Base-by-base conservation (phyloP, 2,113 vertebrate genomes). In the Psilopsiagon aurifrons region DNA sequence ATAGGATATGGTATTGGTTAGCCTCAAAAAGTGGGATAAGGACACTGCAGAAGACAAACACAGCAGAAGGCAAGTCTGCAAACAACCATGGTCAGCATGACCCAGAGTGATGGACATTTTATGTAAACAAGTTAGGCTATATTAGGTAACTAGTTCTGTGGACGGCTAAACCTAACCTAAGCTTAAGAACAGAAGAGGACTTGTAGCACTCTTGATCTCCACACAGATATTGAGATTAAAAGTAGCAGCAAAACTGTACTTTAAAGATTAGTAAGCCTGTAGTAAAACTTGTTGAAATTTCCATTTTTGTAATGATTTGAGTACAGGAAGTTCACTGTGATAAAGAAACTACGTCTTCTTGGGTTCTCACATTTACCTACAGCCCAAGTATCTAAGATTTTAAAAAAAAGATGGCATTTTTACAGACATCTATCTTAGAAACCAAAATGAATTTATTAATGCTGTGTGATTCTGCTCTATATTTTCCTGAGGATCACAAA, bases 51-150 rank as follows among this genome's bases (percentile, higher is more conserved):
- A 75, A 71, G 55, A 69, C 85, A 96, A 97, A 95, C 68, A 87
- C 2, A 92, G 62, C 33, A 83, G 70, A 69, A 69, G 0, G 1
- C 4, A 37, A 92, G 86, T 67, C 71, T 3, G 75, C 89, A 97
- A 95, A 95, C 91, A 94, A 66, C 84, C 95, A 86, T 88, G 94
- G 95, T 96, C 93, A 91, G 75, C 84, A 22, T 0, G 59, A 75
- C 87, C 82, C 46, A 41, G 57, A 54, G 7, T 31, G 70, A 60
- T 29, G 75, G 82, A 82, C 78, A 59, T 5, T 25, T 33, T 55
- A 35, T 44, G 70, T 47, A 84, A 94, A 94, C n/a, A 73, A 55
- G 59, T 31, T 11, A 66, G 79, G 70, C n/a, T 66, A 5, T 35
- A 22, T 41, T 13, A 66, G 54, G 55, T 6, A 52, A 78, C 25